Conservation (phyloP, 2,797 vertebrate species). For the Semotilus atromaculatus region DNA sequence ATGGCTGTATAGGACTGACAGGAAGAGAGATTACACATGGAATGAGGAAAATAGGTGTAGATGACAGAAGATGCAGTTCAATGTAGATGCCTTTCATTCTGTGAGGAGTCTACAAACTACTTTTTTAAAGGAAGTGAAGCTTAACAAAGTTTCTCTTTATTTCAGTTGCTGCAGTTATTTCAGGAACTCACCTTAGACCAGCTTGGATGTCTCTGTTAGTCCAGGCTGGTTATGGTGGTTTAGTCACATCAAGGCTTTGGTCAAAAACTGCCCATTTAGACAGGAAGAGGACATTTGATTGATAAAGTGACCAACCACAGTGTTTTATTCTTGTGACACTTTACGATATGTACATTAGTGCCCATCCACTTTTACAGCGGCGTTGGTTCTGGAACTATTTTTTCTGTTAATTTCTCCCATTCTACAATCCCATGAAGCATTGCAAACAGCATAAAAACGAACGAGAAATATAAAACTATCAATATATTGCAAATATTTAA, state of each 20-base stretch:
- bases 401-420: neutral
- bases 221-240: neutral
- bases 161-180: neutral
- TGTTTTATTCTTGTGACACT: neutral
- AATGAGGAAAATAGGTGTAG: slow-evolving; percentile 19
- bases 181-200: no score
- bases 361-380: neutral
- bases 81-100: neutral
- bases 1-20: neutral
- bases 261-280: neutral
- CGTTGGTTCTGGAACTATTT: neutral
- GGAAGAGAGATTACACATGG: neutral
- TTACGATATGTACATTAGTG: neutral
- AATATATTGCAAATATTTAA: no score
- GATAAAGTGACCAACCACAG: neutral
- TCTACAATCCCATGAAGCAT: no score
- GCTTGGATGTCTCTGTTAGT: neutral
- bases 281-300: neutral
- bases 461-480: no score
- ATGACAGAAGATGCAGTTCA: slow-evolving; percentile 4
- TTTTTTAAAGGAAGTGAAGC: neutral
- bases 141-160: neutral
- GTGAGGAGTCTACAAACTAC: no score
- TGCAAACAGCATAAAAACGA: no score
- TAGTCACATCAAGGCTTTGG: neutral